These are phyloP conservation scores for Trichosurus vulpecula DNA, from an alignment of 2,797 vertebrate species.

Conservation along the genomic window DNA sequence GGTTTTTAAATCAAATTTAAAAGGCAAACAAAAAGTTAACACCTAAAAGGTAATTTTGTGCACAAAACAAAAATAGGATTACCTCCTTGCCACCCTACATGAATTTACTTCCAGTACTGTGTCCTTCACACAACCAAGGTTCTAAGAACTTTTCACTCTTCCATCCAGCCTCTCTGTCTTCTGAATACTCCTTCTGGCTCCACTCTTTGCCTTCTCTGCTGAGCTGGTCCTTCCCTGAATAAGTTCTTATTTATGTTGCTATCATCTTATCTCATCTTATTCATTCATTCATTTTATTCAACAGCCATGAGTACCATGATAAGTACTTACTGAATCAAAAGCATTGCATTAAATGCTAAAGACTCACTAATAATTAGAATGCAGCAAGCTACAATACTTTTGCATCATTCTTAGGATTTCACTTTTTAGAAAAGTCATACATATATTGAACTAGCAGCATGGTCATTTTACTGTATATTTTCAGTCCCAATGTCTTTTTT, in stretches of 20 bases:
- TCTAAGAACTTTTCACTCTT: not conserved
- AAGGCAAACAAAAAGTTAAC: not conserved
- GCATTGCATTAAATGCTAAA: not conserved
- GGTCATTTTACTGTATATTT: not conserved
- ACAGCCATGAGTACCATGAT: not conserved
- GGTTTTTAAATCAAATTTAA: not conserved
- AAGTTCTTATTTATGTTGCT: not conserved
- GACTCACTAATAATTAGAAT: not conserved
- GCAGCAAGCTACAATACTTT: not conserved
- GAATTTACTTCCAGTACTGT: not conserved
- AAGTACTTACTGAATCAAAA: not conserved
- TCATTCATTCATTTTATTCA: not conserved
- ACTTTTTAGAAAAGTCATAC: not conserved
- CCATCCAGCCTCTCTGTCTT: not conserved
- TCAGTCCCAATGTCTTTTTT: not conserved
- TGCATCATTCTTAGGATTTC: not conserved
- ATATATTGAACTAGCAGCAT: not conserved
- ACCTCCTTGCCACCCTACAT: not conserved
- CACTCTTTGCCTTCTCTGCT: not conserved
- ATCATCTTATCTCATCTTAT: not conserved
- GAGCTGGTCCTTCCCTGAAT: not conserved
- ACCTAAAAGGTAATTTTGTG: not conserved
- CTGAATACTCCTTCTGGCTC: not conserved
- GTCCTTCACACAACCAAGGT: not conserved
- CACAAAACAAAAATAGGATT: not conserved